These are phyloP conservation scores for Drosophila grimshawi DNA, from an alignment of 1,140 invertebrate genomes.

Conservation along the genomic window DNA sequence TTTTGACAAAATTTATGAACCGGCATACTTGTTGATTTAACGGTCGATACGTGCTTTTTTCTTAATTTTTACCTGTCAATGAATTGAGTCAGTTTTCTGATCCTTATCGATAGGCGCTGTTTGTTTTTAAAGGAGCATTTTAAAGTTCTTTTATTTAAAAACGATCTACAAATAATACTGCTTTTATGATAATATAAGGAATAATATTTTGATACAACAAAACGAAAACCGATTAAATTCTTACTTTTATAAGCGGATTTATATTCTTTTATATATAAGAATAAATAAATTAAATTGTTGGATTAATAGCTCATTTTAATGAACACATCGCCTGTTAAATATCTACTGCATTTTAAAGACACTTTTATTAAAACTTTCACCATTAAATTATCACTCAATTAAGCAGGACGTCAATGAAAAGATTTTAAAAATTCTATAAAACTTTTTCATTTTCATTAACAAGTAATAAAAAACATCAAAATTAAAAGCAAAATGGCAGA, in stretches of 20 bases:
- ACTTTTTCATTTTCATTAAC: neutral
- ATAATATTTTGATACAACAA: too few relatives aligned
- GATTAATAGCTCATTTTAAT: too few relatives aligned
- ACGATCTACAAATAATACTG: too few relatives aligned
- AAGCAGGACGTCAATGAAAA: neutral
- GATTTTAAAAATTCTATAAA: neutral
- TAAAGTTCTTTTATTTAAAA: too few relatives aligned
- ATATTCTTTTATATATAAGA: too few relatives aligned
- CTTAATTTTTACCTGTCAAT: slow-evolving; percentile 2
- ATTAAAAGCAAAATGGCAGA: neutral
- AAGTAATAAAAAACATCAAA: neutral
- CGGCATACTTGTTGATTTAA: slow-evolving; percentile 39
- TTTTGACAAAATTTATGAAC: slow-evolving; percentile 23
- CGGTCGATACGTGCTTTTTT: slow-evolving; percentile 25
- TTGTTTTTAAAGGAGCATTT: neutral
- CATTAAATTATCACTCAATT: neutral
- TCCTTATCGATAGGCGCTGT: neutral
- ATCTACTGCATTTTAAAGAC: too few relatives aligned
- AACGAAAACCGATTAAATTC: too few relatives aligned
- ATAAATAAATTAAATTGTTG: too few relatives aligned
- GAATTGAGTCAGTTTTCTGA: slow-evolving; percentile 32
- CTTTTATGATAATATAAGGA: too few relatives aligned
- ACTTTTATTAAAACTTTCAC: too few relatives aligned
- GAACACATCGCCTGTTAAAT: too few relatives aligned
- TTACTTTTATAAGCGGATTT: too few relatives aligned